These are phyloP conservation scores for Zophobas atratus DNA, from an alignment of 1,140 invertebrate species.

Conservation along the genomic window DNA sequence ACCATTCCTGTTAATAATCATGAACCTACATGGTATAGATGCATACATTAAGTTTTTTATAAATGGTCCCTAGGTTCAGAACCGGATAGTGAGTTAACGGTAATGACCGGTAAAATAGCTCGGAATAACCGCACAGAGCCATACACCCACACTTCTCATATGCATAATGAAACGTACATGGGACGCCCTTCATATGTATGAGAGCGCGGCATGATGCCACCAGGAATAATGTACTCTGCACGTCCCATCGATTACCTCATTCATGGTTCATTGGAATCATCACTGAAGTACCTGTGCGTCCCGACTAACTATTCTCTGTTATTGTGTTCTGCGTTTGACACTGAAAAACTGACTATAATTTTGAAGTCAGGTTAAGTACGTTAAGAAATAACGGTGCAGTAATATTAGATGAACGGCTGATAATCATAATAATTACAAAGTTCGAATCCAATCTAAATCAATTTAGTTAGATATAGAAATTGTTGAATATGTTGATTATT, in stretches of 20 bases:
- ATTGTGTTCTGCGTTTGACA: too few relatives aligned
- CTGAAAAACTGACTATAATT: too few relatives aligned
- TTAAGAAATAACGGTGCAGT: too few relatives aligned
- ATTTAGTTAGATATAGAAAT: too few relatives aligned
- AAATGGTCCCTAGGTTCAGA: neutral
- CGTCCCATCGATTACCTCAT: conserved; percentile 50
- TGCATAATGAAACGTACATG: conserved; percentile 55
- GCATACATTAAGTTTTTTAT: conserved; percentile 1
- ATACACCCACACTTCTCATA: conserved; percentile 54
- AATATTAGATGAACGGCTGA: too few relatives aligned
- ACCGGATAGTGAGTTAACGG: conserved; percentile 39
- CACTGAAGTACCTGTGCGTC: too few relatives aligned
- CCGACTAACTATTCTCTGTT: too few relatives aligned
- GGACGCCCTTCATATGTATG: conserved; percentile 53
- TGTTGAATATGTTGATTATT: too few relatives aligned
- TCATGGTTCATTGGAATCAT: too few relatives aligned
- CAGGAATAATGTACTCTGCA: conserved; percentile 51
- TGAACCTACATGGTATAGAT: conserved; percentile 4
- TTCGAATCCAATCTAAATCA: too few relatives aligned
- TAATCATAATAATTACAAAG: too few relatives aligned
- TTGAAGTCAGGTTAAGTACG: too few relatives aligned
- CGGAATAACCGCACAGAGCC: conserved; percentile 38
- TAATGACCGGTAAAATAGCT: conserved; percentile 46
- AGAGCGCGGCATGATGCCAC: conserved; percentile 52
- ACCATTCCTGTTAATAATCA: conserved; percentile 7